phyloP scores from a whole-genome alignment of 2,797 vertebrate genomes.

The Adrianichthys oophorus region DNA sequence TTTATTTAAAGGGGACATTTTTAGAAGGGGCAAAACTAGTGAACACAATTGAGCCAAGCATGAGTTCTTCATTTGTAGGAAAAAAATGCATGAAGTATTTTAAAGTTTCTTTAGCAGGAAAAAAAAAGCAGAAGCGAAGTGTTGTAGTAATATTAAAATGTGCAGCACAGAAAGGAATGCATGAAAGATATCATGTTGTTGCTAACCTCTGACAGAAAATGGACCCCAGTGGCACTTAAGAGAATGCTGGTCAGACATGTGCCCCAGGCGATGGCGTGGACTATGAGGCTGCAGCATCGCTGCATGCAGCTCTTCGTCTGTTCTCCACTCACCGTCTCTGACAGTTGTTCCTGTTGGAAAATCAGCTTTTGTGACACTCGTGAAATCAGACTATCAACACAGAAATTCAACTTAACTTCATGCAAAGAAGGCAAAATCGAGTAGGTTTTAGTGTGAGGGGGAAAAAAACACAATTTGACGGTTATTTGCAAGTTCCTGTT shows the following conservation, averaged over 20 bases:
- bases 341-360: constrained; percentile 83
- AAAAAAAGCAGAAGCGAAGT: constrained; percentile 39
- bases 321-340: constrained; percentile 55
- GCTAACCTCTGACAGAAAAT: constrained; percentile 59
- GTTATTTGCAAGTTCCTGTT: no score
- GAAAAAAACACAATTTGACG: no score
- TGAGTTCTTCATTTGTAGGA: no score
- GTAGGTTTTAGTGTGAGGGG: no score
- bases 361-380: neutral
- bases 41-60: no score
- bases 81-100: neutral
- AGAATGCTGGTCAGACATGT: constrained; percentile 62
- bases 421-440: no score
- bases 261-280: constrained; percentile 73
- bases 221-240: constrained; percentile 59
- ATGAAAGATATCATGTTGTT: neutral
- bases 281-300: constrained; percentile 4
- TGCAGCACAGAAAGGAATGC: neutral
- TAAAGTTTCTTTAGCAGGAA: constrained; percentile 6
- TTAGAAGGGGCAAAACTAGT: no score
- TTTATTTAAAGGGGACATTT: no score
- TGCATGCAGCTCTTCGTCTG: constrained; percentile 25
- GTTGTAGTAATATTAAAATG: neutral
- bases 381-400: neutral
- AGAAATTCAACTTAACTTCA: no score